Evolutionary conservation across 2,888 invertebrate species (phyloP), one percentile per base, ranked within the genome.

Genomic region (Melieria omissa): DNA sequence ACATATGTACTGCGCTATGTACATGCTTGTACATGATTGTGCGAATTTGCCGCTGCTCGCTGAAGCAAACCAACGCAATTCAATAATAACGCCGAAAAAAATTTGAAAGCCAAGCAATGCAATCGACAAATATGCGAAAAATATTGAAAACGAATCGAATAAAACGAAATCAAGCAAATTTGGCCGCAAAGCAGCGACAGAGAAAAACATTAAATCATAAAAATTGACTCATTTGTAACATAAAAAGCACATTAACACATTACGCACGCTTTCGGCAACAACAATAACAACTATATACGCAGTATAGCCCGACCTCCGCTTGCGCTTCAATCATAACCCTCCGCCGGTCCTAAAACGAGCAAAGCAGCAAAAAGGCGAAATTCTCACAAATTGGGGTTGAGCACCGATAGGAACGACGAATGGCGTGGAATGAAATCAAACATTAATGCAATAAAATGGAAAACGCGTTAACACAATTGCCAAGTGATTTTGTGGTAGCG

Each of bases 201-300:
- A 46, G 66, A 73, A 74, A 75, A 76, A 75, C 81, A 82, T 82
- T 83, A 82, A 84, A 83, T 83, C 84, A 82, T 84, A 83, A 82
- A 83, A 83, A 82, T 81, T 81, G 78, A 82, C 84, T 83, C 82
- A 82, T 84, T 83, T 82, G 82, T 82, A 83, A 83, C 83, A 83
- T 80, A 84, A 82, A 83, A 84, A 82, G 79, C 82, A 81, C 83
- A 83, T 83, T 84, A 83, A 80, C 82, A 82, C 82, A 82, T 83
- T 82, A 82, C 67, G 71, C 52, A 29, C 29, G 29, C 29, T 29
- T 29, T 29, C 29, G 29, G 29, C 29, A 29, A 29, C 29, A 29
- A 29, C 29, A 29, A 29, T 29, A 29, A 29, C 29, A 29, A 29
- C 29, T 29, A 29, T 29, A 29, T 1, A 29, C 1, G 29, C 29